phyloP scores from a whole-genome alignment of 2,888 invertebrate genomes.

The Volucella inflata region DNA sequence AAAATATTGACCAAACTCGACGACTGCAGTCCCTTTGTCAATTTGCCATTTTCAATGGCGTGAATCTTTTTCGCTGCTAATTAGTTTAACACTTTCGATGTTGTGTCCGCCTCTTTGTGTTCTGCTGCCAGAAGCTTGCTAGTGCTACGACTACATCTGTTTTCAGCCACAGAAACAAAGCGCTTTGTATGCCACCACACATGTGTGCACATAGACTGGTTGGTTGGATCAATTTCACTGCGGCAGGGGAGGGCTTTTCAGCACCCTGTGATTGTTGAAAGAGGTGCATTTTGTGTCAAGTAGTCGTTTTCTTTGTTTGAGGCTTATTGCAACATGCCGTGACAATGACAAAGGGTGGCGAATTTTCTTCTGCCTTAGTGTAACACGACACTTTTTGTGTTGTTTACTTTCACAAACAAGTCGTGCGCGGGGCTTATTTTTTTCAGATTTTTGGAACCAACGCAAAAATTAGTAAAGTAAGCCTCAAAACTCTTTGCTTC shows the following conservation, averaged over 20 bases:
- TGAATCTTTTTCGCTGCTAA: conserved; percentile 51
- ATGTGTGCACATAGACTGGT: neutral
- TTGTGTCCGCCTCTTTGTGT: conserved; percentile 26
- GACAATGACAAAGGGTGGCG: too few species aligned
- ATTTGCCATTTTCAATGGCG: conserved; percentile 32
- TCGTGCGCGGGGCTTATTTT: too few species aligned
- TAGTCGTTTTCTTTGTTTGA: neutral
- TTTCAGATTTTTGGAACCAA: too few species aligned
- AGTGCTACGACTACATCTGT: conserved; percentile 1
- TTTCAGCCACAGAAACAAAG: conserved; percentile 34
- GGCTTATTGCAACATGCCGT: too few species aligned
- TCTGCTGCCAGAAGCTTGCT: neutral
- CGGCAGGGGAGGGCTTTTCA: conserved; percentile 4
- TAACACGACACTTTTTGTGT: too few species aligned
- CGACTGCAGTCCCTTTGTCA: conserved; percentile 54
- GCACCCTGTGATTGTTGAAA: conserved; percentile 6
- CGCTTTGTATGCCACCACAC: conserved; percentile 20
- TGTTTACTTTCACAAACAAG: too few species aligned
- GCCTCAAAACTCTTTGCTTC: too few species aligned
- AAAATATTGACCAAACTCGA: conserved; percentile 44
- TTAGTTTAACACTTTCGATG: conserved; percentile 66
- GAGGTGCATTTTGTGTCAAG: neutral
- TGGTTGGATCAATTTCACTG: neutral
- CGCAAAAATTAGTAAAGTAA: too few species aligned
- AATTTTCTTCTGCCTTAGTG: too few species aligned